Base-by-base conservation (phyloP, 2,113 vertebrate genomes). In the Trachemys scripta region DNA sequence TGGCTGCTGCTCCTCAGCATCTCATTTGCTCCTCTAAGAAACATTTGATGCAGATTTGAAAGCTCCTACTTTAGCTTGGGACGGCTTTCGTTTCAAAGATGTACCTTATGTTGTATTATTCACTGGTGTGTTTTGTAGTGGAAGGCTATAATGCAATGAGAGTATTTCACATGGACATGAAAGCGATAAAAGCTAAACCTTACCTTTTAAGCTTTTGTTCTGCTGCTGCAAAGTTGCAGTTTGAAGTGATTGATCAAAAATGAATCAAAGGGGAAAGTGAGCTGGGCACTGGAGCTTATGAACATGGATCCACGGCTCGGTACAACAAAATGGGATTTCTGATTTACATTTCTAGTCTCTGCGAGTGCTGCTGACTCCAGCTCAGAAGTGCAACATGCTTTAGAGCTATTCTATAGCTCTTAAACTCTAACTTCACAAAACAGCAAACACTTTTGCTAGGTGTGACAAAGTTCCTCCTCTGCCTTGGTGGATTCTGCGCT, bases 191-290 rank as follows among this genome's bases (percentile, higher is more conserved):
- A 90, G 78, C 59, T 78, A 78, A 86, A 87, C 49, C 94, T 94
- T 50, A 29, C 54, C 90, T 94, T 94, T 93, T 89, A 96, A 95
- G 69, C 6, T 84, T 95, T 95, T 88, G 45, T 86, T 97, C 80
- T 38, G n/a, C 12, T 80, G 75, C 59, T 92, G 42, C 25, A 76
- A 94, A 94, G 69, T 78, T 90, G 7, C 78, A 51, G 88, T 95
- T 95, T 92, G 76, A 97, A 96, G n/a, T 27, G 49, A 90, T 80
- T 90, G 76, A 76, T 94, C 59, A 88, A 92, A 95, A 75, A 92
- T 59, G 45, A 93, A 92, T 92, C 84, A 92, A 95, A 97, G 59
- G 38, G 29, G 85, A 84, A 91, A 47, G 24, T 82, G 76, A 31
- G 25, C 45, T 95, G 84, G 62, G 80, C 9, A 24, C 25, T 72